These are phyloP conservation scores for Hystrix brachyura DNA, from an alignment of 2,113 vertebrate genomes.

Conservation along the genomic window DNA sequence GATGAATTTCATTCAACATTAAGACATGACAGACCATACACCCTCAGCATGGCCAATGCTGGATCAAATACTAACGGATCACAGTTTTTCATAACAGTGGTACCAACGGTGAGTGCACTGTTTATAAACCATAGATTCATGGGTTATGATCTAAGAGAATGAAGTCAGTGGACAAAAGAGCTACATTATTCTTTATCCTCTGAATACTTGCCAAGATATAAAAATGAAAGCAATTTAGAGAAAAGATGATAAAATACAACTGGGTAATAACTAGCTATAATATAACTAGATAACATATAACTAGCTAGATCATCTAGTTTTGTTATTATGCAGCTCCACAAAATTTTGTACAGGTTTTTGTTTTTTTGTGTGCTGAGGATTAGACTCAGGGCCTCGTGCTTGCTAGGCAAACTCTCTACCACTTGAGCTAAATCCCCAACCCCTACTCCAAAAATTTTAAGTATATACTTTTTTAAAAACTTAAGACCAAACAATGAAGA, in stretches of 20 bases:
- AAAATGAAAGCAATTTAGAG: conserved; percentile 53
- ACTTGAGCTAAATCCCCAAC: too few relatives aligned
- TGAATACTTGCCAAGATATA: conserved; percentile 13
- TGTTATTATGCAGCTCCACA: conserved; percentile 17
- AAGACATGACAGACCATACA: conserved; percentile 98
- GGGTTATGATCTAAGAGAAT: conserved; percentile 30
- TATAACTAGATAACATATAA: not conserved
- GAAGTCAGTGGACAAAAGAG: conserved; percentile 14
- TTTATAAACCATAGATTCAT: conserved; percentile 24
- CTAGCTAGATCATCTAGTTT: not conserved
- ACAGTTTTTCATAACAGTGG: conserved; percentile 98
- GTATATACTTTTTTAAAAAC: not conserved
- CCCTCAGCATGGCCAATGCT: conserved; percentile 98
- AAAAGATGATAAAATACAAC: conserved; percentile 30
- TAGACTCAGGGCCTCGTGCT: too few relatives aligned
- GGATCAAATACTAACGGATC: conserved; percentile 97
- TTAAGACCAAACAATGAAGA: not conserved
- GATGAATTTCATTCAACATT: conserved; percentile 98
- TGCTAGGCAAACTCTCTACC: too few relatives aligned
- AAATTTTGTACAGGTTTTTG: not conserved
- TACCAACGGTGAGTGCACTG: conserved; percentile 94
- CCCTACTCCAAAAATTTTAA: not conserved
- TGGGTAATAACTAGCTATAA: not conserved
- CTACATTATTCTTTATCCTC: conserved; percentile 26
- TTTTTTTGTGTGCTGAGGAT: too few relatives aligned